Percentiles rank a stretch among this genome's conserved stretches.
Conservation (phyloP, 1,140 invertebrate genomes). For the Polyergus mexicanus region DNA sequence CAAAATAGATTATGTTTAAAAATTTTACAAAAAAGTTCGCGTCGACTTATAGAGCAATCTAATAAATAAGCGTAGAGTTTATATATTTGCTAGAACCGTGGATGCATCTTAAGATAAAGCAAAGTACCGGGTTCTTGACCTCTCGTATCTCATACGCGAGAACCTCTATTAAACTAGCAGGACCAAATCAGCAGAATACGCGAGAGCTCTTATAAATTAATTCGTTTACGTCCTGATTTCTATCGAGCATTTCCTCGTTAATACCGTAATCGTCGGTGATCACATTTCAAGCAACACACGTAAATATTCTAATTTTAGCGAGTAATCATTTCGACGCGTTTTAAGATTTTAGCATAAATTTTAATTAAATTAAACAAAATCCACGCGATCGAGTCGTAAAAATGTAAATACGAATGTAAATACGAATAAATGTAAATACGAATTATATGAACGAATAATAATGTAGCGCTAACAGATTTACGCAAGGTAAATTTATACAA, state of each 20-base stretch:
- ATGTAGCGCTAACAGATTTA: no score
- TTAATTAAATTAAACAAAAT: not conserved
- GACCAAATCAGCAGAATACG: no score
- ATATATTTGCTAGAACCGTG: slow-evolving; percentile 48
- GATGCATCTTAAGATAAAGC: slow-evolving; percentile 60
- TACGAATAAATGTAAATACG: slow-evolving; percentile 27
- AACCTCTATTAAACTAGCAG: no score
- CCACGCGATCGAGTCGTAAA: not conserved
- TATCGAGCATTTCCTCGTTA: slow-evolving; percentile 25
- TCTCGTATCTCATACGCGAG: slow-evolving; percentile 37
- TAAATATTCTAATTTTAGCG: not conserved
- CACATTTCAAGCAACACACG: slow-evolving; percentile 1
- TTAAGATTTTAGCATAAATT: not conserved
- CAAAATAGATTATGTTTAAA: not conserved
- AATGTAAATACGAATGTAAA: slow-evolving; percentile 23
- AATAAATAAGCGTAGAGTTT: slow-evolving; percentile 18
- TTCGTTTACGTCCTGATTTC: slow-evolving; percentile 42
- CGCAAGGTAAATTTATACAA: not conserved
- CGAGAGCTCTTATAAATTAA: slow-evolving; percentile 54
- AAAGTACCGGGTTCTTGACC: slow-evolving; percentile 74
- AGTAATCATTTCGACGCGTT: not conserved
- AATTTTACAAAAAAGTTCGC: not conserved
- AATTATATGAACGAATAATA: slow-evolving; percentile 7
- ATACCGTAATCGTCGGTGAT: slow-evolving; percentile 25
- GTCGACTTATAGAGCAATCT: not conserved